Conservation (phyloP, 2,888 invertebrate genomes). For the Druceiella hillmani region DNA sequence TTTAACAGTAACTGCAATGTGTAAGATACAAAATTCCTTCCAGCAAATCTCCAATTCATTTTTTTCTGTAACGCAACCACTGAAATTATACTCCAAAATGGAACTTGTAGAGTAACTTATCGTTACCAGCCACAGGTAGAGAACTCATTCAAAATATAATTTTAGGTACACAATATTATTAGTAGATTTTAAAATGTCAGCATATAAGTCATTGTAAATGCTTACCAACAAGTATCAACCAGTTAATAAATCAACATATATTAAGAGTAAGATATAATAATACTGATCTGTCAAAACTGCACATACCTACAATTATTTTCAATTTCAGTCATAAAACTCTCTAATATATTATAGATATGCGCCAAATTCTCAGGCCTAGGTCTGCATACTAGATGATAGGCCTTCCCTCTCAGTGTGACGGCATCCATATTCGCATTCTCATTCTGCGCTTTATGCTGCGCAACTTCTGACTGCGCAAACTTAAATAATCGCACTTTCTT, state of each 20-base stretch:
- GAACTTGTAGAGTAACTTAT: no score
- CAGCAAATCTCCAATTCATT: no score
- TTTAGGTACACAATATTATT: no score
- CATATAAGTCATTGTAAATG: no score
- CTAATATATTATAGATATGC: conserved; percentile 69
- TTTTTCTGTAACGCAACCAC: no score
- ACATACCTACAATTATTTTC: conserved; percentile 58
- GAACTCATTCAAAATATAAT: no score
- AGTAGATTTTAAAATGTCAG: no score
- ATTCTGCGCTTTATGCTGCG: conserved; percentile 4
- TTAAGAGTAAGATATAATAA: conserved; percentile 13
- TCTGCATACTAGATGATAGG: conserved; percentile 55
- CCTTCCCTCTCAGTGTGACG: conserved; percentile 8
- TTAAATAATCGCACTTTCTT: conserved; percentile 57
- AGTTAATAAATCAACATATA: conserved; percentile 1
- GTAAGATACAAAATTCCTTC: no score
- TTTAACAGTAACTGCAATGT: no score
- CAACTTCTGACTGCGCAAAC: conserved; percentile 58
- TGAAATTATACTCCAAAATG: no score
- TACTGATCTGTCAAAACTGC: conserved; percentile 5
- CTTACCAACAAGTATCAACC: no score
- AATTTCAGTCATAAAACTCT: conserved; percentile 72
- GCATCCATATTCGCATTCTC: conserved; percentile 5
- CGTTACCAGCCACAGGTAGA: no score
- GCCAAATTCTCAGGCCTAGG: conserved; percentile 64